Evolutionary conservation across 2,113 vertebrate species (phyloP), one percentile per base, ranked within the genome.

Genomic region (Mohoua ochrocephala): DNA sequence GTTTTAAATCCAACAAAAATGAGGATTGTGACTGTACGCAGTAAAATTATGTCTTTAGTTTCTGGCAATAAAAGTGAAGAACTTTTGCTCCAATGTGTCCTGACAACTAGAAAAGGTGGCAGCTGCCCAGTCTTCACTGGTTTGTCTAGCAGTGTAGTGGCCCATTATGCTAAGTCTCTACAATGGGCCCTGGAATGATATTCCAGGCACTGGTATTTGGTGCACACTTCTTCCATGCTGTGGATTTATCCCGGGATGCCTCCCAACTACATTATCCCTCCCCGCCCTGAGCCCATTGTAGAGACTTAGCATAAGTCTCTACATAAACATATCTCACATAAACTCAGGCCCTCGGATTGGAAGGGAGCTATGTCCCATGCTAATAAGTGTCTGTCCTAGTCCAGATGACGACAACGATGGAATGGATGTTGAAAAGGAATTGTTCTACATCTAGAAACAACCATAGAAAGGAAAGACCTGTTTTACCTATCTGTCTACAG

Each of bases 141-240:
- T 76, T 84, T 65, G 37, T 63, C 9, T 15, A 7, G 16, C 73
- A 63, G 5, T 41, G 4, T 41, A 35, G 33, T 14, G 41, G 17
- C 8, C 10, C 18, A 12, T 27, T 47, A 3, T 15, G 11, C 26
- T 42, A 53, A 61, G 8, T 21, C 30, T 79, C 31, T 81, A 7
- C 33, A 30, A 5, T 9, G 9, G 42, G 14, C 11, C 11, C 28
- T 77, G 63, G 31, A 71, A 45, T 13, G 12, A 50, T 89, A 78
- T 78, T 78, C 30, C 28, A 75, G 37, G 24, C 7, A 37, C 6
- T 37, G 11, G 6, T 7, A 33, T 41, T 71, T 54, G 28, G 6
- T 50, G 9, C 20, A 69, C 4, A 44, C 23, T 2, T 44, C 28
- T 45, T 12, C 33, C 15, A 9, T 1, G 1, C 21, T 3, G 0